Base-by-base conservation (phyloP, 2,113 vertebrate species). In the Corythoichthys intestinalis region DNA sequence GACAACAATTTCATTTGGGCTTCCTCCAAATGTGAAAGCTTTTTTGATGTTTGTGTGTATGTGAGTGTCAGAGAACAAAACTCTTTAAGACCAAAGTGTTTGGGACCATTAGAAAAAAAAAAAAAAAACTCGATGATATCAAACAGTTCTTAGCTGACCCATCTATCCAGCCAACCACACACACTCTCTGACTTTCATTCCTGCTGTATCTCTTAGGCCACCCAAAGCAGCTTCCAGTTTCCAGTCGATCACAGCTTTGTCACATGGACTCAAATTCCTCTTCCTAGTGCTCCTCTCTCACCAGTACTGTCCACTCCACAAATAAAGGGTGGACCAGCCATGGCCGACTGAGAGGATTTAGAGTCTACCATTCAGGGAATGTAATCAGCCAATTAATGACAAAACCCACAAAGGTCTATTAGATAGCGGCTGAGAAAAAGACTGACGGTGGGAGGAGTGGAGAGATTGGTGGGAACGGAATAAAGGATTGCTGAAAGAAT, bases 361-460 rank as follows among this genome's bases (percentile, higher is more conserved):
- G 80, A 81, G 85, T 88, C 81, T 75, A 41, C 86, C 85, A 89
- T 91, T 92, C 89, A 91, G 61, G 70, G 71, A 70, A 82, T 77
- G 85, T 88, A 88, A 90, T 91, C 90, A 87, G 85, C 89, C 89
- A 91, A 91, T 91, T 93, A 92, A 92, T 90, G 87, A 91, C 87
- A 84, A 87, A 88, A 90, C 85, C 78, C 85, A 79, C 79, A 76
- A 85, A 85, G 76, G 82, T 86, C 80, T 85, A 87, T 90, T 90
- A 88, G 90, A 91, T 84, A 87, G 85, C 61, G 58, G 70, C 65
- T 53, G 74, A 75, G 69, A 69, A 70, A 62, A 63, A 59, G 65
- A 41, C 17, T 44, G 39, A 39, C 35, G 39, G 17, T n/a, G 20
- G 39, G n/a, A 6, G 60, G n/a, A 61, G 60, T 12, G 60, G 34